Evolutionary conservation across 2,797 vertebrate genomes (phyloP).

Genomic region (Chrysolophus pictus): DNA sequence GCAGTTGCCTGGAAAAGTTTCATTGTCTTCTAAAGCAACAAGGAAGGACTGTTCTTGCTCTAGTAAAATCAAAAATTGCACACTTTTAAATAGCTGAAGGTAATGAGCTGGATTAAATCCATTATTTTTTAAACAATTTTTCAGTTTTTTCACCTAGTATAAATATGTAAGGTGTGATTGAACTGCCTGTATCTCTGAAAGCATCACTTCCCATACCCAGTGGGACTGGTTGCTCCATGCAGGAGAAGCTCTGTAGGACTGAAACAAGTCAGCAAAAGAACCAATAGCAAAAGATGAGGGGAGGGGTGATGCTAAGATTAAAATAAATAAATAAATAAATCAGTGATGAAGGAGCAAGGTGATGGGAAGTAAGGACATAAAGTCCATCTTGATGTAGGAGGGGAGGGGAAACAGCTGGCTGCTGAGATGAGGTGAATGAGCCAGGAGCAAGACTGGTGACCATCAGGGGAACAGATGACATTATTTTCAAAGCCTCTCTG

Average conservation of each 20-base stretch:
- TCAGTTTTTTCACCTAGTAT: neutral
- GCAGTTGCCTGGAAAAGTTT: conserved; percentile 33
- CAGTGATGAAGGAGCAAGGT: neutral
- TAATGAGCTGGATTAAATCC: neutral
- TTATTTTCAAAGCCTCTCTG: neutral
- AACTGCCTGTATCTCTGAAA: neutral
- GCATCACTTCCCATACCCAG: neutral
- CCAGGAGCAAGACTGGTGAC: neutral
- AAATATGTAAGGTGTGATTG: rapidly evolving
- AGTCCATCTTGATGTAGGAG: neutral
- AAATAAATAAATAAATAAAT: neutral
- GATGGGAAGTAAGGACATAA: neutral
- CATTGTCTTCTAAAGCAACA: neutral
- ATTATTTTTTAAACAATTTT: neutral
- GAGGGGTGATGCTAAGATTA: neutral
- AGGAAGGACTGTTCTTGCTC: neutral
- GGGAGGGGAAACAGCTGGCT: neutral
- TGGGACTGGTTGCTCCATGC: neutral
- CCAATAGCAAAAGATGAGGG: neutral
- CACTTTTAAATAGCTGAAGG: neutral
- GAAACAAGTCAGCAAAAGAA: neutral
- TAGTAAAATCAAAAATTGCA: neutral
- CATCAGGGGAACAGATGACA: neutral
- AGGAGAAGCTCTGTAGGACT: neutral
- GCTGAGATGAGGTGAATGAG: neutral